Evolutionary conservation across 1,140 invertebrate genomes (phyloP), one percentile per base, ranked within the genome.

Genomic region (Leptinotarsa texana): DNA sequence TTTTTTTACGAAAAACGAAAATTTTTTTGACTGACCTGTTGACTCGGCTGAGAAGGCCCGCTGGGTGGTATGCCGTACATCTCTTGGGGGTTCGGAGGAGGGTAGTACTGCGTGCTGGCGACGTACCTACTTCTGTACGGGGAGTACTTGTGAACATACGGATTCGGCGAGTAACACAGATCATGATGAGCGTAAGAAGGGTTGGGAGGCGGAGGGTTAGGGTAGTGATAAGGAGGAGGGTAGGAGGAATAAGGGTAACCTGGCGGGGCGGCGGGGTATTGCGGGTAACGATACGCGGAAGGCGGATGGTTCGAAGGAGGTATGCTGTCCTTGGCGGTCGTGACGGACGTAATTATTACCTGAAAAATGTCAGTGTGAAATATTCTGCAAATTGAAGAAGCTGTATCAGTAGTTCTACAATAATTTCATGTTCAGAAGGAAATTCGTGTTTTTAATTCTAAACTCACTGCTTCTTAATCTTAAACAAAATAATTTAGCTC

Each of bases 181-280:
- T 85, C 84, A 63, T 85, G 83, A 74, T 85, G 85, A 68, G 82
- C 63, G 73, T 83, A 82, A 11, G 83, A 72, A 51, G 79, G 77
- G 17, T 78, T 78, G 57, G 83, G 84, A 73, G 84, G 84, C 69
- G 86, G 84, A 21, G 82, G 75, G n/a, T 57, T 22, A 85, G 86
- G 82, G 81, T 87, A 86, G 78, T 87, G 90, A 74, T 90, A 89
- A 70, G 89, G 88, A 73, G 89, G 88, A 69, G 89, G 88, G 75
- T 89, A 88, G 82, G 91, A 81, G 13, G 75, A 65, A 73, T 84
- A 84, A 11, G 82, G 70, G 69, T 83, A 84, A 61, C 75, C 75
- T 13, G 75, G 74, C 48, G 78, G 77, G 57, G 74, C 75, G 63
- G 42, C 78, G 74, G 61, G 80, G 77, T 83, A 83, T 63, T 81